A percentile compares a stretch with the other conserved stretches of the same genome.
These are phyloP conservation scores for Passer domesticus DNA, from an alignment of 2,113 vertebrate species.

Conservation along the genomic window DNA sequence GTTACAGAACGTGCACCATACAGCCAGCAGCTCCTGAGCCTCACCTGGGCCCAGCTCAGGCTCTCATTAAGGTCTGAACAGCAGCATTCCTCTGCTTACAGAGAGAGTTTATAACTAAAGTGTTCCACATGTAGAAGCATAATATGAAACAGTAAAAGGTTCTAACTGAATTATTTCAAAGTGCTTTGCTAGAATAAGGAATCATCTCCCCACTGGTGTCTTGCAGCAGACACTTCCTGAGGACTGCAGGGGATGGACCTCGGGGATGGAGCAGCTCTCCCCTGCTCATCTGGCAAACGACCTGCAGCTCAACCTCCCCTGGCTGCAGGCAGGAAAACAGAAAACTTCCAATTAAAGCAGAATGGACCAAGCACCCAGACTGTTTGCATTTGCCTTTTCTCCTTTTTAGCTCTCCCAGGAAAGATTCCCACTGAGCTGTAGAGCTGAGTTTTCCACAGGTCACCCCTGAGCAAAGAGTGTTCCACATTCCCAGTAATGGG, in stretches of 20 bases:
- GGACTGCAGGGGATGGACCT: background rate
- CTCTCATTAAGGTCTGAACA: background rate
- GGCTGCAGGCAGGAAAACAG: background rate
- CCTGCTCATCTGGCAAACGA: background rate
- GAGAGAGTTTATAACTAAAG: background rate
- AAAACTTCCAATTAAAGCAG: background rate
- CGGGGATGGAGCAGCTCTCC: background rate
- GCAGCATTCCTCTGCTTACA: background rate
- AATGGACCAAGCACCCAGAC: background rate
- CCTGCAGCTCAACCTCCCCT: background rate
- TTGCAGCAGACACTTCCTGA: background rate
- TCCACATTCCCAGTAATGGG: background rate
- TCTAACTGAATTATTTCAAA: background rate
- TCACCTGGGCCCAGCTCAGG: background rate
- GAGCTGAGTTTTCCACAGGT: background rate
- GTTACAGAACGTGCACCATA: accelerated
- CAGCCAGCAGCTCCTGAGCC: background rate
- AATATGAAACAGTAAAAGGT: background rate
- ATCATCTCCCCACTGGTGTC: background rate
- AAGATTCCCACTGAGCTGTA: background rate
- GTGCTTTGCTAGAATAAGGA: conserved; percentile 19
- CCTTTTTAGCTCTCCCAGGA: background rate
- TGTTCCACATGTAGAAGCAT: background rate
- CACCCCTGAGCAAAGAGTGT: background rate
- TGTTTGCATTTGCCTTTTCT: background rate